Evolutionary conservation across 2,888 invertebrate species (phyloP), one percentile per base, ranked within the genome.

Genomic region (Machimus atricapillus): DNA sequence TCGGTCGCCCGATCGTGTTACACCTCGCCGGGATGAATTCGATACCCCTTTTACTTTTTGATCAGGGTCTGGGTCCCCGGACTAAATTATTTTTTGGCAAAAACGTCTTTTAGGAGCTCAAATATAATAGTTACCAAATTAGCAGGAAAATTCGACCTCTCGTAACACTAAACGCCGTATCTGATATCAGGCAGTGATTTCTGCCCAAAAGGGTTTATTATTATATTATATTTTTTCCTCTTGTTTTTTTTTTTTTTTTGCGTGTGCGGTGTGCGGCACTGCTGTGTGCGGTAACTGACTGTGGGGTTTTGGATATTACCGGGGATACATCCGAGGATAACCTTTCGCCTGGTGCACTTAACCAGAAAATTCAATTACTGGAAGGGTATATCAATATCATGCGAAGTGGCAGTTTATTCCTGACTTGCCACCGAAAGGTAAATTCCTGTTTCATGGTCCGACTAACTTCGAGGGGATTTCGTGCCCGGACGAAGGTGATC

Each of bases 151-250:
- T 88, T 88, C 82, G 88, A 85, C 31, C 88, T n/a, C 74, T 31
- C 74, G 88, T 87, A 88, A 88, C 74, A 87, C 81, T 85, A 88
- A 87, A 88, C 88, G 56, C 34, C 52, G 81, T 82, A 87, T 87
- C 88, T 87, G 88, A 88, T 88, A 88, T 87, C 88, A 87, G 56
- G 81, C 87, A 86, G 83, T 88, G 87, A 88, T 88, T 88, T 52
- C n/a, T 88, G 83, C 87, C 86, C 82, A 87, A 87, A 86, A 86
- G 66, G 76, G 66, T 43, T 52, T 77, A 74, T 40, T 40, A 40
- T 40, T 40, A 12, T 40, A 40, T n/a, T 40, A 40, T 40, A 12
- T 40, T 2, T 40, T 12, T 40, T 12, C 1, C 27, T 34, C 31
- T 40, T 40, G n/a, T n/a, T n/a, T n/a, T n/a, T n/a, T 34, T 34